phyloP scores from a whole-genome alignment of 2,797 vertebrate species.

The Trachurus trachurus region DNA sequence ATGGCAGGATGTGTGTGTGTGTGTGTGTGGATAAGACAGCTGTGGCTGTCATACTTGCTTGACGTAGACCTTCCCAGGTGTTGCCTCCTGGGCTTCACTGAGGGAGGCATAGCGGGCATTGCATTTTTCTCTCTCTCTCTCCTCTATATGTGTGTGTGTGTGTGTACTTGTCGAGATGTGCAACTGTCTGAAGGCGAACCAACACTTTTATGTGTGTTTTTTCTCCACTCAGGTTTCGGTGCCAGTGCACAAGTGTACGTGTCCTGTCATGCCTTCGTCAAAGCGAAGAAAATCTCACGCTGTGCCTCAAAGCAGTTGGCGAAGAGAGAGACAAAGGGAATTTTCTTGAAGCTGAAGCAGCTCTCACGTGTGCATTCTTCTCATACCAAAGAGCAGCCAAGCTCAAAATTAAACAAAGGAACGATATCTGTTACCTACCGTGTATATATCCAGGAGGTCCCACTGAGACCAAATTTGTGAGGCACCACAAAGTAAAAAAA shows the following conservation, averaged over 20 bases:
- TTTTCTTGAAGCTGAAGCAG: conserved; percentile 41
- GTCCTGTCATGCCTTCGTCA: conserved; percentile 68
- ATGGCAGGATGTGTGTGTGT: conserved; percentile 51
- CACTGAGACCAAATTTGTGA: conserved; percentile 1
- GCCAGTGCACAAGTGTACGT: conserved; percentile 46
- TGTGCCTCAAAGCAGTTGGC: conserved; percentile 63
- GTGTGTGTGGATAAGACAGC: conserved; percentile 54
- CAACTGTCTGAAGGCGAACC: conserved; percentile 40
- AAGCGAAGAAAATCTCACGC: conserved; percentile 48
- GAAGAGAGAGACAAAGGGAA: conserved; percentile 47
- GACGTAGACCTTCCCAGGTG: conserved; percentile 75
- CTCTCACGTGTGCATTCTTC: conserved; percentile 62
- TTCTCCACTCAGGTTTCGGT: conserved; percentile 49
- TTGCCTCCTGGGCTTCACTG: conserved; percentile 67
- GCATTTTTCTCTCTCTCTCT: conserved; percentile 36
- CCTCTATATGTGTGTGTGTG: conserved; percentile 16
- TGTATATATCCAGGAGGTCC: conserved; percentile 43
- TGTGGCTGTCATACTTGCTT: conserved; percentile 66
- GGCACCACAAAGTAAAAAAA: not conserved
- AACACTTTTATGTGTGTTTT: conserved; percentile 35
- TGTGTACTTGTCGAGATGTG: conserved; percentile 32
- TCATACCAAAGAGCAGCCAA: conserved; percentile 58
- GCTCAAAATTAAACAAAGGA: conserved; percentile 63
- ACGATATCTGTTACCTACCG: conserved; percentile 41
- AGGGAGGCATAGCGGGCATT: conserved; percentile 23